Evolutionary conservation across 2,888 invertebrate genomes (phyloP).

Genomic region (Orthosia cruda): DNA sequence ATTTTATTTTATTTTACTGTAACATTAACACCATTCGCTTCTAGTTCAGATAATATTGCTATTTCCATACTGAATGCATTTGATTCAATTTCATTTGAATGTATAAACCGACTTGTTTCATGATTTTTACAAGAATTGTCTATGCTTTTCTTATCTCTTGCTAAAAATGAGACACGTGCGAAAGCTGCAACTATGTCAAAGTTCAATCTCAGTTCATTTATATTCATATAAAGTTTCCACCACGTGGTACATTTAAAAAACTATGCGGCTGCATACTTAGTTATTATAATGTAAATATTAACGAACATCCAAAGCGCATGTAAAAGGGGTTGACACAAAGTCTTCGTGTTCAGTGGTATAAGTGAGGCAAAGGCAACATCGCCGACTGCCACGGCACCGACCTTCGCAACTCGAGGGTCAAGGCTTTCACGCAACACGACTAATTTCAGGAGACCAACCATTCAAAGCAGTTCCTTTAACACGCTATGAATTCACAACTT

Average conservation of each 20-base stretch:
- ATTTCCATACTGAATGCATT: constrained; percentile 16
- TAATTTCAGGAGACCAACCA: constrained; percentile 78
- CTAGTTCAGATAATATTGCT: constrained; percentile 12
- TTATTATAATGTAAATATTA: constrained; percentile 30
- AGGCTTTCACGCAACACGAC: constrained; percentile 80
- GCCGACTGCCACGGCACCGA: constrained; percentile 83
- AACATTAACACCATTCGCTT: constrained; percentile 54
- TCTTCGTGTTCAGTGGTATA: constrained; percentile 53
- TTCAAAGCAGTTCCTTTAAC: constrained; percentile 77
- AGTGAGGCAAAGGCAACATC: constrained; percentile 74
- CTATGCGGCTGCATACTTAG: constrained; percentile 1
- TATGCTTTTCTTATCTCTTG: neutral
- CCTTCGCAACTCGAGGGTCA: constrained; percentile 81
- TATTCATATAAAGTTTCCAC: constrained; percentile 9
- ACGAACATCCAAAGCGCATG: constrained; percentile 47
- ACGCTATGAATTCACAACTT: constrained; percentile 76
- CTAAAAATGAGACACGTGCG: neutral
- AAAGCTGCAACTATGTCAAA: neutral
- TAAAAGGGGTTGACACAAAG: constrained; percentile 46
- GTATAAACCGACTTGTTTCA: neutral
- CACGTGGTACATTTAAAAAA: constrained; percentile 9
- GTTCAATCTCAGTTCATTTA: constrained; percentile 2
- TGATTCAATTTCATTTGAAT: neutral
- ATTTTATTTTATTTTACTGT: constrained; percentile 59
- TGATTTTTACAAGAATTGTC: neutral